Evolutionary conservation across 1,140 invertebrate genomes (phyloP), one percentile per base, ranked within the genome.

Genomic region (Capitella teleta): DNA sequence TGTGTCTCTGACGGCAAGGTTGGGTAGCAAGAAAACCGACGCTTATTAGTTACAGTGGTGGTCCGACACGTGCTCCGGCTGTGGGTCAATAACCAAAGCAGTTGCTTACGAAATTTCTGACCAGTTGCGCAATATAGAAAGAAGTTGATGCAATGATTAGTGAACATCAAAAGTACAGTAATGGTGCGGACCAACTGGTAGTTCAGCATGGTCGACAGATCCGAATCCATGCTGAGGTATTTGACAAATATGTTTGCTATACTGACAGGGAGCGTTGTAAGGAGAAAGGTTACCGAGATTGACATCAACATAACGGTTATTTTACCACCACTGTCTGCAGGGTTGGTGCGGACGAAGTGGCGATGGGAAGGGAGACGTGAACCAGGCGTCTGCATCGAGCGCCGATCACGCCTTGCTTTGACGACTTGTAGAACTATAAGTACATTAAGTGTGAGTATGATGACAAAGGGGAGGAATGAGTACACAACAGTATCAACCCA

Each of bases 131-230:
- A 69, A 52, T 72, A 72, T 28, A 72, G 53, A 48, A 70, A 68
- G 52, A 72, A 72, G 52, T 72, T 72, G 16, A 67, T 60, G 4
- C 66, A 68, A 53, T 72, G 70, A 53, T 72, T 72, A 0, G 68
- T 34, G 54, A 66, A 72, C 62, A 70, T 68, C 2, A 69, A 53
- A 41, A 68, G 51, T 36, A 63, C 59, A 4, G 61, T 57, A 21
- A 64, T 55, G 1, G 66, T 66, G 19, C 56, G 26, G 1, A 60
- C 51, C n/a, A 68, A 48, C 2, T 28, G 23, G 40, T 43, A 51
- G 16, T 25, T 16, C 5, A 41, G 18, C 26, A 47, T 32, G 1
- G n/a, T n/a, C 16, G 16, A n/a, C 28, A 47, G 45, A 25, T 47
- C 45, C 16, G 18, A 32, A 16, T 34, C 19, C 12, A 23, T 28